Conservation (phyloP, 2,888 invertebrate genomes). For the Zygogramma bicolorata region DNA sequence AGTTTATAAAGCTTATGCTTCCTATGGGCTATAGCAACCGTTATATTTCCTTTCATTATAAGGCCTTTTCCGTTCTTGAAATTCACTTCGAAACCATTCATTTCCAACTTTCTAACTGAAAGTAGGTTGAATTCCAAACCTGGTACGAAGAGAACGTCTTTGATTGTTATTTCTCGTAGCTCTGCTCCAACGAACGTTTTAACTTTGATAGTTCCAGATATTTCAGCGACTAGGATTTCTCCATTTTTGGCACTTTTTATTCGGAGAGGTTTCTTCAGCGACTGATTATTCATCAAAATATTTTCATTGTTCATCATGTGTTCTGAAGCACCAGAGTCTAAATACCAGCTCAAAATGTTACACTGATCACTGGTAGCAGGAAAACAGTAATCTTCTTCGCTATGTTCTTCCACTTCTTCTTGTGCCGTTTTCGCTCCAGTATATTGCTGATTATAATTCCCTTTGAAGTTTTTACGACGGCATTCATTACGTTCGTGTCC, state of each 20-base stretch:
- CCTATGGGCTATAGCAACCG: too few species aligned
- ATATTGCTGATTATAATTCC: background rate
- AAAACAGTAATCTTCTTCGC: background rate
- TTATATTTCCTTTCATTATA: too few species aligned
- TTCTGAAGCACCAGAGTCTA: constrained; percentile 22
- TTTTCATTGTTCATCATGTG: constrained; percentile 16
- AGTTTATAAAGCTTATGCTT: too few species aligned
- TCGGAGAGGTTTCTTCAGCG: background rate
- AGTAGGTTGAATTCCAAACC: too few species aligned
- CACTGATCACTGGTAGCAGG: background rate
- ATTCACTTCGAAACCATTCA: too few species aligned
- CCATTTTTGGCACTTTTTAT: constrained; percentile 8
- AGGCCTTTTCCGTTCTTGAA: too few species aligned
- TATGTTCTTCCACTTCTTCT: background rate
- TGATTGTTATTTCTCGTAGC: background rate
- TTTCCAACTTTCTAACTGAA: too few species aligned
- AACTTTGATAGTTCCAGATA: background rate
- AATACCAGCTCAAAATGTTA: background rate
- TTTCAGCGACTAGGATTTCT: background rate
- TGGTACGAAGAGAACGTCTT: too few species aligned
- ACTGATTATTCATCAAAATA: background rate
- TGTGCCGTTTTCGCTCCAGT: background rate
- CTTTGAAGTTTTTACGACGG: background rate
- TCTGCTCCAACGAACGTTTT: background rate
- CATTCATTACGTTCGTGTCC: background rate